A percentile compares a stretch with the other conserved stretches of the same genome.
These are phyloP conservation scores for Rhynchotus rufescens DNA, from an alignment of 2,797 vertebrate species.

Conservation along the genomic window DNA sequence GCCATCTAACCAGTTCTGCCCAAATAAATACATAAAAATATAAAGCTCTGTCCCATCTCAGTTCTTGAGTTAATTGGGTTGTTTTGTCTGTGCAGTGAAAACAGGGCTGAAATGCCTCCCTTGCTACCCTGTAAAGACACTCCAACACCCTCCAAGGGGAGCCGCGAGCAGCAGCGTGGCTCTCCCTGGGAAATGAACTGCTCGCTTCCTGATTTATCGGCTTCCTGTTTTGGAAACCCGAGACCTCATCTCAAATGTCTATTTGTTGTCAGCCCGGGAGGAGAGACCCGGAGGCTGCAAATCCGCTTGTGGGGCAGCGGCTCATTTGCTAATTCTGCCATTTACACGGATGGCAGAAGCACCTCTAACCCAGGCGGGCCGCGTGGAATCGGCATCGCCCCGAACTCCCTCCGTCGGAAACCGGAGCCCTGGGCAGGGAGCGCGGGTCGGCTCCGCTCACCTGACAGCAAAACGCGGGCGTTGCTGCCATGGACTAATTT, in stretches of 20 bases:
- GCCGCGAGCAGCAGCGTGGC: background rate
- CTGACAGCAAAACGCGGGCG: background rate
- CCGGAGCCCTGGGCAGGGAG: accelerated
- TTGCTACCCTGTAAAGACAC: background rate
- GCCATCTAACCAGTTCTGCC: background rate
- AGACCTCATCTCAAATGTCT: conserved; percentile 55
- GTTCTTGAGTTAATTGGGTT: background rate
- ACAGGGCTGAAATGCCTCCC: background rate
- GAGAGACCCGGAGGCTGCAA: conserved; percentile 33
- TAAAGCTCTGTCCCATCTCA: background rate
- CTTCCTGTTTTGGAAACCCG: conserved; percentile 60
- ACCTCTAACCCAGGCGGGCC: conserved; percentile 46
- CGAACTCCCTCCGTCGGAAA: conserved; percentile 25
- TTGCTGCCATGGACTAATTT: conserved; percentile 14
- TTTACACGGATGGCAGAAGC: conserved; percentile 38
- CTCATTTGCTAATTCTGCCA: conserved; percentile 69
- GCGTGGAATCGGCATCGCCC: background rate
- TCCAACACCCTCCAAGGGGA: conserved; percentile 16
- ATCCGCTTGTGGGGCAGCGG: conserved; percentile 4
- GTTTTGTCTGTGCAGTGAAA: background rate
- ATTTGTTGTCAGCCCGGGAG: conserved; percentile 62
- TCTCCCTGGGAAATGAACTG: conserved; percentile 39
- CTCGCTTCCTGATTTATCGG: conserved; percentile 53
- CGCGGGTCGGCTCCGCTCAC: background rate
- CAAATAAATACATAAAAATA: background rate